Percentiles rank a stretch among this genome's conserved stretches.
phyloP scores from a whole-genome alignment of 2,797 vertebrate genomes.

The Neostethus bicornis region DNA sequence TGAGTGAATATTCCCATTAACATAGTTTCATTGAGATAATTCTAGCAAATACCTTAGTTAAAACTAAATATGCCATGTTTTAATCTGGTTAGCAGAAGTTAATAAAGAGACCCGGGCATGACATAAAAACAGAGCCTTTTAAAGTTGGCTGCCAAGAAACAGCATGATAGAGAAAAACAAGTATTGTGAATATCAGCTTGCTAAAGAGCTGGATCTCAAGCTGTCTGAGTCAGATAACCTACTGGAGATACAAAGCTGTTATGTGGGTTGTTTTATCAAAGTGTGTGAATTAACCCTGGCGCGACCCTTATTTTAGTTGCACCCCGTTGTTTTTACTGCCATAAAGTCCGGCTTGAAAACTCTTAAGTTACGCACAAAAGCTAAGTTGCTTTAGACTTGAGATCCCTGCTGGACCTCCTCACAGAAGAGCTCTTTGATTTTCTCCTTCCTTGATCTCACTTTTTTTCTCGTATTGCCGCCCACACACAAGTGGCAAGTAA shows the following conservation, averaged over 20 bases:
- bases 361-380: conserved; percentile 12
- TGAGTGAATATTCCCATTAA: too few relatives aligned
- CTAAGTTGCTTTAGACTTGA: conserved; percentile 36
- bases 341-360: conserved; percentile 20
- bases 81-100: not conserved
- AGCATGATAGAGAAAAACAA: not conserved
- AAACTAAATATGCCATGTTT: not conserved
- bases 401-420: conserved; percentile 36
- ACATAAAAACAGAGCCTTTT: not conserved
- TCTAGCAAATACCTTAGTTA: not conserved
- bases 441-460: conserved; percentile 53
- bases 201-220: not conserved
- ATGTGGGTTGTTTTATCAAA: conserved; percentile 9
- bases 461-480: conserved; percentile 37
- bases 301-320: conserved; percentile 13
- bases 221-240: not conserved
- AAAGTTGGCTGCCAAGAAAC: not conserved
- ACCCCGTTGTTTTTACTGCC: conserved; percentile 8
- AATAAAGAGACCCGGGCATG: not conserved
- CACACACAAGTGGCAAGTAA: conserved; percentile 20
- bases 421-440: conserved; percentile 59
- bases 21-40: too few relatives aligned
- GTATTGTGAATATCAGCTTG: not conserved
- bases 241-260: conserved; percentile 6
- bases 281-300: conserved; percentile 29